phyloP scores from a whole-genome alignment of 2,113 vertebrate genomes.

The Prunella fulvescens region DNA sequence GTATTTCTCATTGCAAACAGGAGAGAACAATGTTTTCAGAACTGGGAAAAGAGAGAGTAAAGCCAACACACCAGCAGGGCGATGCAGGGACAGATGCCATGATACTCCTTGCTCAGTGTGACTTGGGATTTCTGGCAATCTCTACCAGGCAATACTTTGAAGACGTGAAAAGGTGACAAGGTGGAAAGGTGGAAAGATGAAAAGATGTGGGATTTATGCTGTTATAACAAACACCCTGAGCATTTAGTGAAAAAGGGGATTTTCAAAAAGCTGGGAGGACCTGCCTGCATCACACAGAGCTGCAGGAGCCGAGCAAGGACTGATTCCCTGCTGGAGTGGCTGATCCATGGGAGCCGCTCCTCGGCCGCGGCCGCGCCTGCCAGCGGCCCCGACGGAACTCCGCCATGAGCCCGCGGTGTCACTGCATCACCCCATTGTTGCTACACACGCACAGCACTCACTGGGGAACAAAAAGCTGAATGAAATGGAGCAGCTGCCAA shows the following conservation, averaged over 20 bases:
- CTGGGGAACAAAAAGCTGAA: conserved; percentile 78
- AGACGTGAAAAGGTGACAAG: background rate
- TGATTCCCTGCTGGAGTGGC: background rate
- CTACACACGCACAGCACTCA: conserved; percentile 78
- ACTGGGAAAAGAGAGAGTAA: background rate
- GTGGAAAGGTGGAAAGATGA: too few relatives aligned
- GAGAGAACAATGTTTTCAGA: background rate
- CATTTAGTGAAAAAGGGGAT: accelerated
- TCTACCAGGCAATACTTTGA: background rate
- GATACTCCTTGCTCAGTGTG: background rate
- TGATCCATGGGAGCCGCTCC: background rate
- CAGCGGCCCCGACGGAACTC: conserved; percentile 73
- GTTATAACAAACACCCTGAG: accelerated
- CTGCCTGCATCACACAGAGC: accelerated
- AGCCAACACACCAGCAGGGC: background rate
- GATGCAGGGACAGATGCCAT: background rate
- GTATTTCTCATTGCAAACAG: background rate
- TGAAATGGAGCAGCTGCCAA: conserved; percentile 74
- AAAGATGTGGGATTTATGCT: background rate
- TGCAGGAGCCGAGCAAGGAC: background rate
- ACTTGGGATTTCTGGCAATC: background rate
- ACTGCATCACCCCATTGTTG: conserved; percentile 74
- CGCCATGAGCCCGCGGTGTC: conserved; percentile 57
- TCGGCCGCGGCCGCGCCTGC: conserved; percentile 23
- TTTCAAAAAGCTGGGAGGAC: background rate